Evolutionary conservation across 2,797 vertebrate genomes (phyloP).

Genomic region (Apogon talboti): DNA sequence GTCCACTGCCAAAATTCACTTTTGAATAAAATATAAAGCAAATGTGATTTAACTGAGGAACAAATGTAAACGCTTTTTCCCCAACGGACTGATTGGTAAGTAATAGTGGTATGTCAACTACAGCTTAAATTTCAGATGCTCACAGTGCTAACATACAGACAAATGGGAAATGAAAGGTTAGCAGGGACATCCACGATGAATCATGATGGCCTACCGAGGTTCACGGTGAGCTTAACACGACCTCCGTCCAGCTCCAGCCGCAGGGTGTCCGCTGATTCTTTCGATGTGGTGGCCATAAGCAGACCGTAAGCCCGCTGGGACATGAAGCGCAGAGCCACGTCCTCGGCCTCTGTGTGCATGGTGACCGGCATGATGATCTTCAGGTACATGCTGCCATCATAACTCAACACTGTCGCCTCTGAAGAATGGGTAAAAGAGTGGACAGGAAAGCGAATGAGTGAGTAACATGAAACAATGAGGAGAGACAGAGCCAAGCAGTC

Average conservation of each 20-base stretch:
- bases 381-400: conserved; percentile 96
- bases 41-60: conserved; percentile 26
- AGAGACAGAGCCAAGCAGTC: background rate
- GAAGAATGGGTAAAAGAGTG: conserved; percentile 8
- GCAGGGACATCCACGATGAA: conserved; percentile 11
- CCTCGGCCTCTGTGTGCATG: conserved; percentile 94
- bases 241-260: conserved; percentile 95
- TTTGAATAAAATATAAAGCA: background rate
- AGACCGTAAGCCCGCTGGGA: conserved; percentile 94
- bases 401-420: conserved; percentile 96
- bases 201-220: conserved; percentile 87
- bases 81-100: conserved; percentile 9
- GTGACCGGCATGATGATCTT: conserved; percentile 91
- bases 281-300: conserved; percentile 94
- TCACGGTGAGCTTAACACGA: conserved; percentile 93
- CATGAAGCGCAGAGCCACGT: conserved; percentile 94
- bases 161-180: conserved; percentile 17
- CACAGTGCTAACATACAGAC: conserved; percentile 21
- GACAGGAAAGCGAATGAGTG: background rate
- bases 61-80: conserved; percentile 44
- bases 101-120: conserved; percentile 8
- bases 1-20: background rate
- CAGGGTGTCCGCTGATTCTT: conserved; percentile 93
- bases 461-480: background rate
- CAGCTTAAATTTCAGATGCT: conserved; percentile 7